phyloP scores from a whole-genome alignment of 2,797 vertebrate species.

The Menidia menidia region DNA sequence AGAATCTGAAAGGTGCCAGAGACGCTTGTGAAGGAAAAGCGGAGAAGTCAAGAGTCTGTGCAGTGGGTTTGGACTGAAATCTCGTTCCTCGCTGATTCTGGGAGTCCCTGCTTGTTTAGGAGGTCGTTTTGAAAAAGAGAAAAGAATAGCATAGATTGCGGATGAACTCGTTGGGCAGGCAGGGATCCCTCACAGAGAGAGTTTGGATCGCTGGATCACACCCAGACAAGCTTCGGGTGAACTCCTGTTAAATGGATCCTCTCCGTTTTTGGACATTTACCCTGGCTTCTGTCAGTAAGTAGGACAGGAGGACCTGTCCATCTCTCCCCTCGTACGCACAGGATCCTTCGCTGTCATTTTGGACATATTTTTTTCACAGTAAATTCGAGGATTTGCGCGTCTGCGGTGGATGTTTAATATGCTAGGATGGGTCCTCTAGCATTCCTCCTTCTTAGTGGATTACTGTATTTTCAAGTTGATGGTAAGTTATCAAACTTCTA shows the following conservation, averaged over 20 bases:
- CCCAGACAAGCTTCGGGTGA: constrained; percentile 73
- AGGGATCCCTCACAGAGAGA: constrained; percentile 43
- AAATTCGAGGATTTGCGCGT: constrained; percentile 83
- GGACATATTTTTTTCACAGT: constrained; percentile 48
- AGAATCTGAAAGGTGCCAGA: constrained; percentile 66
- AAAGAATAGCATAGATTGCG: constrained; percentile 17
- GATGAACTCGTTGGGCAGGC: constrained; percentile 56
- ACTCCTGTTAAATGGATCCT: constrained; percentile 74
- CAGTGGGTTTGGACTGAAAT: constrained; percentile 37
- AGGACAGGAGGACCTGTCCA: constrained; percentile 74
- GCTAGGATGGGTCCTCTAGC: constrained; percentile 95
- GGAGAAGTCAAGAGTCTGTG: constrained; percentile 25
- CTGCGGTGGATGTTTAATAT: constrained; percentile 91
- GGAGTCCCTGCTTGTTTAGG: constrained; percentile 1
- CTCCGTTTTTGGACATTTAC: constrained; percentile 78
- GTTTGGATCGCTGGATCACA: constrained; percentile 68
- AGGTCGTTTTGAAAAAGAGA: constrained; percentile 18
- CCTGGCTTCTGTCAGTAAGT: constrained; percentile 80
- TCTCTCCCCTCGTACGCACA: constrained; percentile 67
- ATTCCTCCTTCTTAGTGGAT: constrained; percentile 92
- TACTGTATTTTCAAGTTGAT: constrained; percentile 89
- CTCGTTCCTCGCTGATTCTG: neutral
- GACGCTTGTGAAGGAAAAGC: constrained; percentile 58
- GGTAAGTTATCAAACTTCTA: constrained; percentile 87
- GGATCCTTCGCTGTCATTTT: constrained; percentile 51